Base-by-base conservation (phyloP, 2,113 vertebrate species). In the Bostrychus sinensis region DNA sequence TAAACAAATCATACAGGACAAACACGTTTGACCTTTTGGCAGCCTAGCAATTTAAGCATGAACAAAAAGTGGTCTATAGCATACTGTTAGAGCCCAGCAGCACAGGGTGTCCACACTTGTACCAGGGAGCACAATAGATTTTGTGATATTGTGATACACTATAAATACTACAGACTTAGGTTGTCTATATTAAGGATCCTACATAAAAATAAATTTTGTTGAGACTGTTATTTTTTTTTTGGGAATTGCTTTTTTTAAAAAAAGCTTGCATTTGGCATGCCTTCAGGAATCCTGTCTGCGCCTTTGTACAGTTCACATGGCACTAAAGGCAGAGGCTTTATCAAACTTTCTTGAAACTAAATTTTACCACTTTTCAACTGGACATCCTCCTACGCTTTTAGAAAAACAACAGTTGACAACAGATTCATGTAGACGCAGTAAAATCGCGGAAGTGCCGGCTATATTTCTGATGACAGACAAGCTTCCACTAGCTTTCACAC, bases 1-100 rank as follows among this genome's bases (percentile, higher is more conserved):
- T 62, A 80, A 83, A 85, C 73, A 72, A 71, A 72, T 59, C 14
- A 66, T 66, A 70, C 34, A 57, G 51, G 59, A 65, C 55, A 43
- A 75, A 84, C 42, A 77, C 57, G n/a, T 69, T 41, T 3, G 10
- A 66, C 36, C 32, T 26, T 73, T 80, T 78, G 76, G 81, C 78
- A 81, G 82, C 62, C 45, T 38, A 59, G 20, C 55, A 61, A n/a
- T n/a, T 62, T 26, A 72, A 77, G 77, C 66, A 43, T 55, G 12
- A 46, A 69, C 43, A 70, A 50, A 56, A 17, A 70, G 46, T 59
- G 62, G 62, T 71, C 66, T 38, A 14, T 9, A 62, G 57, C 56
- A 22, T 22, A 69, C 26, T 37, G 67, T 20, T 34, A 36, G n/a
- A 17, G 28, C 50, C 26, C n/a, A 54, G 32, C 16, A 2, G 9